Percentiles rank a stretch among this genome's conserved stretches.
Evolutionary conservation across 2,113 vertebrate genomes (phyloP).

Genomic region (Anhinga rufa): DNA sequence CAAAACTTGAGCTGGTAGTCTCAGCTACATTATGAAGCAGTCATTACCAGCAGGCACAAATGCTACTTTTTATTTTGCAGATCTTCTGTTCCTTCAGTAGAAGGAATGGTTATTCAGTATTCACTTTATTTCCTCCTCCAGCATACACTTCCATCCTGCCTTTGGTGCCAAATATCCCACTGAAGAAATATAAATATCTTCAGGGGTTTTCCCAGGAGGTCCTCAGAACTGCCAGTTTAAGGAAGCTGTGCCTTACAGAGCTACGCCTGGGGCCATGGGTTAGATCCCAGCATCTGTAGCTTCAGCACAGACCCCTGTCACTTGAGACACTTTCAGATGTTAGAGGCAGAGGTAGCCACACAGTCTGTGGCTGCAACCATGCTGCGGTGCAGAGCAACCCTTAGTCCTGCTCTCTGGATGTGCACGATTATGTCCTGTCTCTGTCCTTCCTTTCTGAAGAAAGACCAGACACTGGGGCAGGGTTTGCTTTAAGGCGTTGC

Average conservation of each 20-base stretch:
- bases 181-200: background rate
- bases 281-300: background rate
- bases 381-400: background rate
- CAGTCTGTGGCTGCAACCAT: rapidly evolving
- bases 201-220: background rate
- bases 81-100: background rate
- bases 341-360: background rate
- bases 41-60: background rate
- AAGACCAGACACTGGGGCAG: background rate
- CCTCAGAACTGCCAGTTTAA: background rate
- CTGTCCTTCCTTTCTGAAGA: background rate
- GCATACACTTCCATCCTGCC: background rate
- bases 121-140: background rate
- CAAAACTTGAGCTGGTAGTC: background rate
- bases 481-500: background rate
- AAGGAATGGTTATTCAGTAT: background rate
- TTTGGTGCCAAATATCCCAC: background rate
- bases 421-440: rapidly evolving
- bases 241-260: background rate
- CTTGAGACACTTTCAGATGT: background rate
- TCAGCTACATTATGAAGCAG: background rate
- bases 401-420: background rate
- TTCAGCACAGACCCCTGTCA: background rate
- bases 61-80: background rate
- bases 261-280: rapidly evolving